Percentiles rank a stretch among this genome's conserved stretches.
Evolutionary conservation across 1,140 invertebrate species (phyloP).

Genomic region (Gonatopus flavifemur): DNA sequence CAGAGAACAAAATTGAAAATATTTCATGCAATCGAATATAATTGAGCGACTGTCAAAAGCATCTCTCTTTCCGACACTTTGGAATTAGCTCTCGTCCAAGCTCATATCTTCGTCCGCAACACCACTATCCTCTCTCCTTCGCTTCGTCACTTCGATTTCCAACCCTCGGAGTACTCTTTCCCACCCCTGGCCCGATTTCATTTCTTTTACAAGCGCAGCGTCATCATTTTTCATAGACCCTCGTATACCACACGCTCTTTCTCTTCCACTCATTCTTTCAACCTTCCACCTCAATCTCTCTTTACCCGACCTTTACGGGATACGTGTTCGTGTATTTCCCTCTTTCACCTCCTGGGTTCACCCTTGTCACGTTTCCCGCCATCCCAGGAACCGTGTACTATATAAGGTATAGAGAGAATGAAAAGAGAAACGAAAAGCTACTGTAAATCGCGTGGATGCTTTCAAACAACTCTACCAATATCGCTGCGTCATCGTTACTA

Average conservation of each 20-base stretch:
- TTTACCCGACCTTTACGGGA: too few relatives aligned
- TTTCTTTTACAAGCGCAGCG: slow-evolving; percentile 53
- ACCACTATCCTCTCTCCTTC: slow-evolving; percentile 24
- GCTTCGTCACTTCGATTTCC: slow-evolving; percentile 33
- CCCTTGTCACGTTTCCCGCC: slow-evolving; percentile 26
- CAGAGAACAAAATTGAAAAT: too few relatives aligned
- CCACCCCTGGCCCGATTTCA: slow-evolving; percentile 48
- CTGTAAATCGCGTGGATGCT: slow-evolving; percentile 25
- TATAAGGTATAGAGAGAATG: slow-evolving; percentile 1
- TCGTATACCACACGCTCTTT: too few relatives aligned
- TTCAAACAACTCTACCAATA: slow-evolving; percentile 27
- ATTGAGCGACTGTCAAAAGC: too few relatives aligned
- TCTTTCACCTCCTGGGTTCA: too few relatives aligned
- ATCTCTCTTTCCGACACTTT: slow-evolving; percentile 26
- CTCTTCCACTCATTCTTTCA: too few relatives aligned
- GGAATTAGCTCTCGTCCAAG: slow-evolving; percentile 28
- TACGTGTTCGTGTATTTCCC: too few relatives aligned
- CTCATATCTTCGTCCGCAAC: slow-evolving; percentile 13
- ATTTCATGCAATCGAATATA: too few relatives aligned
- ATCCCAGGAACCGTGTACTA: too few relatives aligned
- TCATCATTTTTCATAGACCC: slow-evolving; percentile 59
- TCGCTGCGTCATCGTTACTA: slow-evolving; percentile 26
- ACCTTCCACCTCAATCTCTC: too few relatives aligned
- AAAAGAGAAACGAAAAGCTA: slow-evolving; percentile 12
- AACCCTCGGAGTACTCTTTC: slow-evolving; percentile 24